A percentile compares a stretch with the other conserved stretches of the same genome.
Evolutionary conservation across 2,888 invertebrate species (phyloP).

Genomic region (Apomyelois bistriatella): DNA sequence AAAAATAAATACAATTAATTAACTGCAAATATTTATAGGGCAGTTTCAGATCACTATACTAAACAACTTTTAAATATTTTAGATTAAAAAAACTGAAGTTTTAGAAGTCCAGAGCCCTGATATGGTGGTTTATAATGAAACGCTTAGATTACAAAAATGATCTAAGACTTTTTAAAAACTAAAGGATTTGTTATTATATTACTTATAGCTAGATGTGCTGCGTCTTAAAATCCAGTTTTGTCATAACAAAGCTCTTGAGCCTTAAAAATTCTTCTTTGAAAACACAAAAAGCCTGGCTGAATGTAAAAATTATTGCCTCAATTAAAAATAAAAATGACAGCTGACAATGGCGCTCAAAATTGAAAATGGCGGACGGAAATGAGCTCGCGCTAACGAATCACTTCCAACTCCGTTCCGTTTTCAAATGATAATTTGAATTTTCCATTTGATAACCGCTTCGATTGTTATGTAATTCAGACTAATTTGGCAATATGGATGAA

Average conservation of each 20-base stretch:
- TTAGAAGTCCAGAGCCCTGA: no score
- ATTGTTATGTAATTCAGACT: background rate
- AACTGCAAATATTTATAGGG: no score
- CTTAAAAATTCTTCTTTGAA: background rate
- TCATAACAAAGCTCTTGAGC: background rate
- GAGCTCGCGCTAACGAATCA: slow-evolving; percentile 48
- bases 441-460: slow-evolving; percentile 4
- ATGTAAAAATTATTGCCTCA: slow-evolving; percentile 22
- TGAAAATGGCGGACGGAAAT: slow-evolving; percentile 49
- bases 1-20: no score
- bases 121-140: no score
- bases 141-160: no score
- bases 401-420: slow-evolving; percentile 9
- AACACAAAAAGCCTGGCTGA: slow-evolving; percentile 10
- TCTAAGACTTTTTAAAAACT: no score
- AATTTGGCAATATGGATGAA: background rate
- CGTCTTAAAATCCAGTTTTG: no score
- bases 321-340: slow-evolving; percentile 33
- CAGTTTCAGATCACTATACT: no score
- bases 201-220: no score
- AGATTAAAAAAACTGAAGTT: no score
- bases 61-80: no score
- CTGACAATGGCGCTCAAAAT: slow-evolving; percentile 24
- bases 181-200: no score
- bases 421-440: slow-evolving; percentile 15